Base-by-base conservation (phyloP, 2,113 vertebrate genomes). In the Cacatua alba region DNA sequence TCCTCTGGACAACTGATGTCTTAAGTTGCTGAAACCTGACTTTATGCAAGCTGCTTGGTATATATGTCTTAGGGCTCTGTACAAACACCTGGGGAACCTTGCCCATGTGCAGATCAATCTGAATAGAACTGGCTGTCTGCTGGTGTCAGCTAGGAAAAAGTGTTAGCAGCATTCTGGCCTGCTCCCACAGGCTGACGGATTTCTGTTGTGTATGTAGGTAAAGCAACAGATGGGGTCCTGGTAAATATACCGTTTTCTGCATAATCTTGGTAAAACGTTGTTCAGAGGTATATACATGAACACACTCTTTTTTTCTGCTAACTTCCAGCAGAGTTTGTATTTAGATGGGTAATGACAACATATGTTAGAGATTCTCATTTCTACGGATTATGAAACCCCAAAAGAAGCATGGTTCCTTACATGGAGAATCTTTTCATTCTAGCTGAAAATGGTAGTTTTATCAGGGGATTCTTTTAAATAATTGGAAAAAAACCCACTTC, bases 401-500 rank as follows among this genome's bases (percentile, higher is more conserved):
- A 24, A 93, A 84, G 55, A 88, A 76, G 26, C 11, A n/a, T 39
- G 24, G 33, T 46, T 86, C 5, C 33, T 84, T 91, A 68, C 21
- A 26, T 37, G 14, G 11, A 44, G 19, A 70, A 69, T 76, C 17
- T 69, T 87, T 76, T 63, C 37, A 65, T 84, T 92, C 67, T n/a
- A 65, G 8, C 23, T 72, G 62, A 79, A 95, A 95, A 78, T 26
- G 28, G 35, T 51, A 62, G n/a, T 76, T 90, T 74, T 76, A 75
- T 75, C 57, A 71, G n/a, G 31, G 33, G 28, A 76, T 87, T 86
- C 20, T 84, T 83, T 71, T 64, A 76, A 87, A 60, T 55, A 84
- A 79, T 13, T 69, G 51, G 35, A 6, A 62, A 96, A 88, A 88
- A 37, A 0, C 0, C 0, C 5, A 41, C 9, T 11, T 35, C 18